These are phyloP conservation scores for Bambusicola thoracicus DNA, from an alignment of 2,113 vertebrate genomes.

Conservation along the genomic window DNA sequence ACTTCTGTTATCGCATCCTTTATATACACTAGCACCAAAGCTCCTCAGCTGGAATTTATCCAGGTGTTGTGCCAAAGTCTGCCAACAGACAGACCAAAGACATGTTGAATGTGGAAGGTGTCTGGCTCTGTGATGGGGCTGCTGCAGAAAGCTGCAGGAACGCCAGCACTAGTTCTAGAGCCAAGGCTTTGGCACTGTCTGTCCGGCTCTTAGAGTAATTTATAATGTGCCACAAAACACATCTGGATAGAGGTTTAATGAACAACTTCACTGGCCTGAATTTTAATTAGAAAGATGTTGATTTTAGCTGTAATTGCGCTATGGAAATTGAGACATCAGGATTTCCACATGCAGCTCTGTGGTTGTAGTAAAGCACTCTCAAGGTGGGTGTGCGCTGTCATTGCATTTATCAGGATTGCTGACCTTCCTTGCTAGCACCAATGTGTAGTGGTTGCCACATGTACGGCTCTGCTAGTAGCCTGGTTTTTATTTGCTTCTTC, in stretches of 20 bases:
- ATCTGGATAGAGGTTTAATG: background rate
- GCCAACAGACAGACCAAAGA: background rate
- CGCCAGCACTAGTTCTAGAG: background rate
- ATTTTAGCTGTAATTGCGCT: background rate
- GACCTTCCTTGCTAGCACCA: background rate
- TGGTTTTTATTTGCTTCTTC: background rate
- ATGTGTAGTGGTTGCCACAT: background rate
- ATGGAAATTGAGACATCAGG: background rate
- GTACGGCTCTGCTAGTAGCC: background rate
- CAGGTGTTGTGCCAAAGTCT: background rate
- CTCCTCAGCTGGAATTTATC: background rate
- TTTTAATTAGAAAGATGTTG: background rate
- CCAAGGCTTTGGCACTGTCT: background rate
- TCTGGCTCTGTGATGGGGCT: background rate
- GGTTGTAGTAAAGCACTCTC: background rate
- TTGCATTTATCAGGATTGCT: background rate
- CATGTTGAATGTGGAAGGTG: fast-evolving
- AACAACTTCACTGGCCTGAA: background rate
- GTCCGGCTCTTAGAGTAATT: background rate
- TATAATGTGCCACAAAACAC: background rate
- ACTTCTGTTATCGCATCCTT: background rate
- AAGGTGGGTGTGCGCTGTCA: background rate
- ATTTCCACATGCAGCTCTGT: background rate
- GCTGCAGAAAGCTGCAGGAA: background rate
- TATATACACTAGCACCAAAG: background rate